phyloP scores from a whole-genome alignment of 1,140 invertebrate species.

The Drosophila kurseongensis region DNA sequence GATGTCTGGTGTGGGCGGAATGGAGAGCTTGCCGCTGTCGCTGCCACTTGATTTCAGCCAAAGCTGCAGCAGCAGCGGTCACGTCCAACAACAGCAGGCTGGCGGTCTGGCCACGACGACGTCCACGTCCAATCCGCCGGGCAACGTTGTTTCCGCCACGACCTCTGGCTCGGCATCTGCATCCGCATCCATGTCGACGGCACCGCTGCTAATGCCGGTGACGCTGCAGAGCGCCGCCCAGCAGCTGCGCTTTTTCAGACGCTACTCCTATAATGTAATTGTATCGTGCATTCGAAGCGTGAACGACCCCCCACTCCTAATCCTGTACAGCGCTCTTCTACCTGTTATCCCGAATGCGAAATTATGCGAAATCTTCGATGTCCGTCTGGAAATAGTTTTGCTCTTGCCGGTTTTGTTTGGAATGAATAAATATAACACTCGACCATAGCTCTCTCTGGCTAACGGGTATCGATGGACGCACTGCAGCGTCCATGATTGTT shows the following conservation, averaged over 20 bases:
- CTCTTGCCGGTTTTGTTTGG: background rate
- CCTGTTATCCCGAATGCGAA: constrained; percentile 35
- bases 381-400: constrained; percentile 12
- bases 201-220: constrained; percentile 73
- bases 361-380: constrained; percentile 11
- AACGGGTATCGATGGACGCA: constrained; percentile 37
- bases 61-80: constrained; percentile 30
- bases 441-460: constrained; percentile 17
- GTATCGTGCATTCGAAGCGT: constrained; percentile 82
- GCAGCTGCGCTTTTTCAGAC: constrained; percentile 84
- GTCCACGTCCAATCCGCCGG: constrained; percentile 17
- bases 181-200: constrained; percentile 31
- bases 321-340: background rate
- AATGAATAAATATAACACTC: background rate
- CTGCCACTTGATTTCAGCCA: constrained; percentile 44
- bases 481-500: constrained; percentile 18
- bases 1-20: constrained; percentile 21
- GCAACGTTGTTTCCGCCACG: constrained; percentile 9
- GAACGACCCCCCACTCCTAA: constrained; percentile 6
- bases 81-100: constrained; percentile 19
- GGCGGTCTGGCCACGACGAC: constrained; percentile 14
- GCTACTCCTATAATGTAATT: constrained; percentile 84
- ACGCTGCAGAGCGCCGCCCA: constrained; percentile 75
- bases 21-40: constrained; percentile 45
- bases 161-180: constrained; percentile 10